Evolutionary conservation across 1,140 invertebrate species (phyloP), one percentile per base, ranked within the genome.

Genomic region (Drosophila rufa): DNA sequence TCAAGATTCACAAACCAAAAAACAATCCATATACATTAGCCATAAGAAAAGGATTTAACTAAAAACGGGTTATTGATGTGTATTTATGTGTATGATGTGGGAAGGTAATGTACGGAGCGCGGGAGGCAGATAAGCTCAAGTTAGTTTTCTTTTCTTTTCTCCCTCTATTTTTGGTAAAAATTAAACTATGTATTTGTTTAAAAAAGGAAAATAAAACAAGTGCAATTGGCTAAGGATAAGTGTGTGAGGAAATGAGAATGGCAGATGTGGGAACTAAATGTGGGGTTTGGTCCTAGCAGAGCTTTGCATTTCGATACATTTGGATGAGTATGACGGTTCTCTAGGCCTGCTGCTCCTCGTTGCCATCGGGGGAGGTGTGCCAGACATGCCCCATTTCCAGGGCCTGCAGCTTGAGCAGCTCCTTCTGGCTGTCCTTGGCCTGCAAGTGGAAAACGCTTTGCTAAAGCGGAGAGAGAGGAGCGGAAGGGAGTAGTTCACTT

Each of bases 401-500:
- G 25, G 91, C 91, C 45, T 92, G 91, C 50, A 91, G 12, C 56
- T 90, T 92, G 9, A 92, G 86, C 68, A 92, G 48, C 56, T 95
- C 94, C 65, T 95, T 95, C 90, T 96, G 96, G 40, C 95, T 96
- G 91, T 96, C 96, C 62, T 96, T 94, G 46, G 96, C 96, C 93
- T 97, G 96, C 62, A 96, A 93, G 73, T 97, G 91, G 91, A 97
- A 97, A 90, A 97, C 96, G 77, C 96, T 96, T 92, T 96, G 96
- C 93, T 95, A 11, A 42, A 56, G 19, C 33, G 33, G 3, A 15
- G 14, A 11, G 89, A 62, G 68, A 53, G 3, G 6, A 17, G 9
- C 60, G 8, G 4, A 17, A 25, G 22, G 27, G 8, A 33, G 27
- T 40, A 0, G 9, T 30, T 45, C 22, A 36, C 22, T 65, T 47